Base-by-base conservation (phyloP, 2,888 invertebrate species). In the Tachina lurida region DNA sequence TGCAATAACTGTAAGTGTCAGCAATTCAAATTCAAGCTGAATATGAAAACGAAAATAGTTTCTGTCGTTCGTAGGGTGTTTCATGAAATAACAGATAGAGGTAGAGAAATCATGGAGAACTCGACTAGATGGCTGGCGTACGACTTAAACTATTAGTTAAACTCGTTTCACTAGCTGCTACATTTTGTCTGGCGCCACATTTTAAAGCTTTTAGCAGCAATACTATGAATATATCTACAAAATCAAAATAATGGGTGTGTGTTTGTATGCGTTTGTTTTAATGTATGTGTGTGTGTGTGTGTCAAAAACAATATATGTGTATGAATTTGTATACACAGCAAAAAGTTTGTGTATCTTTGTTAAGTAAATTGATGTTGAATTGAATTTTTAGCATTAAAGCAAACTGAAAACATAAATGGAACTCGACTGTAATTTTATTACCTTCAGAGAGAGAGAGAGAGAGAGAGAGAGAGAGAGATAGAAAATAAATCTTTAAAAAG, bases 1-100 rank as follows among this genome's bases (percentile, higher is more conserved):
- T 93, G 93, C 94, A 10, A 0, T 8, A 49, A 49, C 15, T n/a
- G n/a, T 15, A 49, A 13, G 12, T 54, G 12, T 54, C 5, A 12
- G 31, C 5, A 31, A 31, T 7, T 31, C 47, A 47, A 47, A 47
- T 10, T n/a, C 54, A 62, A 62, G 15, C 62, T n/a, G 41, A 9
- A n/a, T 10, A 43, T 19, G 41, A 22, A n/a, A 22, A 47, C 12
- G 47, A 47, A n/a, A 1, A 39, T 43, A 1, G 19, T 45, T 10
- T 15, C 1, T 43, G 22, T 31, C 8, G 0, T 15, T n/a, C 47
- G 58, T 54, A 62, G 45, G 39, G 41, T 12, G n/a, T 31, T 65
- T 47, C n/a, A 22, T 47, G 41, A 52, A 68, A 56, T 56, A 39
- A 17, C 39, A 65, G 41, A 22, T 67, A 43, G 45, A 22, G 45